Percentiles rank a stretch among this genome's conserved stretches.
phyloP scores from a whole-genome alignment of 2,888 invertebrate species.

The Drosophila atroscutellata region DNA sequence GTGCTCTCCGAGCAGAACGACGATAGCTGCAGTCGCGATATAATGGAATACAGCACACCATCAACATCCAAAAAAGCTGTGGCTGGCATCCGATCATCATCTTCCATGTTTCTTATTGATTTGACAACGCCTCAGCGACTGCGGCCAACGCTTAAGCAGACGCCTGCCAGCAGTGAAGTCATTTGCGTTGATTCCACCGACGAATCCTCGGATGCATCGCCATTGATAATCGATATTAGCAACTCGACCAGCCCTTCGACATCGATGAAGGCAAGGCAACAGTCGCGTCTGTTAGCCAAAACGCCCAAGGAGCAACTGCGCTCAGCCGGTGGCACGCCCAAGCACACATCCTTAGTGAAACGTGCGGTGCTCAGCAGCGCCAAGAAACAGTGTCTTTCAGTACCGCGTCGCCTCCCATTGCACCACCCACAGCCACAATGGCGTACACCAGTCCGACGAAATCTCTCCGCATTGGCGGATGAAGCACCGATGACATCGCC shows the following conservation, averaged over 20 bases:
- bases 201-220: conserved; percentile 50
- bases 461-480: neutral
- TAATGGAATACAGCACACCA: conserved; percentile 73
- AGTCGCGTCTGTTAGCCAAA: conserved; percentile 13
- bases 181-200: conserved; percentile 73
- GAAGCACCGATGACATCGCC: conserved; percentile 42
- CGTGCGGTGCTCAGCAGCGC: conserved; percentile 81
- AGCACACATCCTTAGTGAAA: conserved; percentile 80
- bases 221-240: conserved; percentile 73
- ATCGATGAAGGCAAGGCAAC: conserved; percentile 15
- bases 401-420: conserved; percentile 59
- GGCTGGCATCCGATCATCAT: conserved; percentile 43
- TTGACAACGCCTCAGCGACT: conserved; percentile 80
- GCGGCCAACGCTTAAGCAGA: conserved; percentile 37
- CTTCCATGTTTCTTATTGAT: conserved; percentile 83
- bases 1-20: conserved; percentile 66
- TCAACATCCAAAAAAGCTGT: conserved; percentile 66
- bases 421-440: conserved; percentile 35
- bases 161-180: conserved; percentile 51
- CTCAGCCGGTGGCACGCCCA: conserved; percentile 56
- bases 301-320: conserved; percentile 50
- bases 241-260: conserved; percentile 45
- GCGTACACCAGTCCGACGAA: conserved; percentile 29
- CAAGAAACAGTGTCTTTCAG: conserved; percentile 73
- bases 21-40: conserved; percentile 68